Evolutionary conservation across 2,888 invertebrate species (phyloP).

Genomic region (Trilocha varians): DNA sequence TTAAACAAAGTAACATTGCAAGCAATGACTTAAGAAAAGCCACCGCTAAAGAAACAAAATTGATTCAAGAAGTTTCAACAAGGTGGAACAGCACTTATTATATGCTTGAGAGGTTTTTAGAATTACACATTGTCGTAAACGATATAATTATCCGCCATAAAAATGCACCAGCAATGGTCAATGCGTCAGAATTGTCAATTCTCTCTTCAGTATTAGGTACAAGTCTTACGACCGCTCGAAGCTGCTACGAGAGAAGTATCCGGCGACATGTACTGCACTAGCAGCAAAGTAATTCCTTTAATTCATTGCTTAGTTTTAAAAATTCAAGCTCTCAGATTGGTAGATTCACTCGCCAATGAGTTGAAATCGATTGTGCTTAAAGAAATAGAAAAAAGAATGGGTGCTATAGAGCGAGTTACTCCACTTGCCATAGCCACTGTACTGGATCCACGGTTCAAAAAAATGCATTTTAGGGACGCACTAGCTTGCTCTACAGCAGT

Average conservation of each 20-base stretch:
- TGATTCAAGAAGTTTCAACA: constrained; percentile 10
- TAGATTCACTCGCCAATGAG: constrained; percentile 1
- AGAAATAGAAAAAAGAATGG: constrained; percentile 12
- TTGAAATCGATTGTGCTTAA: constrained; percentile 3
- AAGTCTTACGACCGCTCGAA: constrained; percentile 7
- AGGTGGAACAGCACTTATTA: constrained; percentile 11
- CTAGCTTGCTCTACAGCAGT: constrained; percentile 5
- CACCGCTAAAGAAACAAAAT: background rate
- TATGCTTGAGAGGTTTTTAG: constrained; percentile 9
- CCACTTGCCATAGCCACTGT: constrained; percentile 5
- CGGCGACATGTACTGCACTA: constrained; percentile 6
- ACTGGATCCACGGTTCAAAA: constrained; percentile 7
- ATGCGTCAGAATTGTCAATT: constrained; percentile 4
- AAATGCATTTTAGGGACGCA: constrained; percentile 6
- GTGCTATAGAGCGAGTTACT: constrained; percentile 5
- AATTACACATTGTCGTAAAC: constrained; percentile 3
- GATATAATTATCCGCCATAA: background rate
- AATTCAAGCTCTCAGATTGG: background rate
- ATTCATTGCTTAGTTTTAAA: background rate
- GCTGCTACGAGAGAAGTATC: constrained; percentile 5
- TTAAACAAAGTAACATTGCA: constrained; percentile 1
- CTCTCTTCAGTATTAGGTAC: constrained; percentile 1
- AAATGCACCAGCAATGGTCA: constrained; percentile 5
- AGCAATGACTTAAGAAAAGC: constrained; percentile 2
- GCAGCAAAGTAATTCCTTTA: constrained; percentile 6